Conservation (phyloP, 2,888 invertebrate species). For the Melipona beecheii region DNA sequence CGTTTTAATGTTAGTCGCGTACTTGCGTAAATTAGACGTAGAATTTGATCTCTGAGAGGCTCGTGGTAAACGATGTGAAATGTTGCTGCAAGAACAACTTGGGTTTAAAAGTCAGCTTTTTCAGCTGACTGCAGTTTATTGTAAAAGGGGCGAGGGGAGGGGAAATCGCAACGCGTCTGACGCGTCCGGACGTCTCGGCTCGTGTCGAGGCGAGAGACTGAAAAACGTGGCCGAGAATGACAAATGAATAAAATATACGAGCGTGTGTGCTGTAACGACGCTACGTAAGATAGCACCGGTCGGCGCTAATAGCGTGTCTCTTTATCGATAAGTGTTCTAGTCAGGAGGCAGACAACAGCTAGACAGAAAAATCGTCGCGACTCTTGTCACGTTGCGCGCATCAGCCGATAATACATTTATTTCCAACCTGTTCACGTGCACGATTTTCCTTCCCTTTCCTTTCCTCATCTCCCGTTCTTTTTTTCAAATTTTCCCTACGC, state of each 20-base stretch:
- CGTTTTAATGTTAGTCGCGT: no score
- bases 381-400: conserved; percentile 24
- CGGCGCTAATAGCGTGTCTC: conserved; percentile 39
- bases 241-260: conserved; percentile 41
- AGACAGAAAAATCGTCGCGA: conserved; percentile 58
- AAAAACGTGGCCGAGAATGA: conserved; percentile 27
- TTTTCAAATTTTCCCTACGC: not conserved
- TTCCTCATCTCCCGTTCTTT: not conserved
- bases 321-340: conserved; percentile 48
- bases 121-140: no score
- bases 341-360: conserved; percentile 50
- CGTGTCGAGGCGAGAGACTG: not conserved
- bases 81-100: no score
- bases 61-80: no score
- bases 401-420: conserved; percentile 33
- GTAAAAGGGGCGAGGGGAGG: no score
- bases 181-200: not conserved
- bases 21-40: no score
- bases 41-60: no score
- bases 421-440: conserved; percentile 10
- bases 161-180: not conserved
- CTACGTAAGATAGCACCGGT: conserved; percentile 30
- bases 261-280: conserved; percentile 39
- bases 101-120: no score
- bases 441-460: not conserved